phyloP scores from a whole-genome alignment of 2,113 vertebrate genomes.

The Sylvia atricapilla region DNA sequence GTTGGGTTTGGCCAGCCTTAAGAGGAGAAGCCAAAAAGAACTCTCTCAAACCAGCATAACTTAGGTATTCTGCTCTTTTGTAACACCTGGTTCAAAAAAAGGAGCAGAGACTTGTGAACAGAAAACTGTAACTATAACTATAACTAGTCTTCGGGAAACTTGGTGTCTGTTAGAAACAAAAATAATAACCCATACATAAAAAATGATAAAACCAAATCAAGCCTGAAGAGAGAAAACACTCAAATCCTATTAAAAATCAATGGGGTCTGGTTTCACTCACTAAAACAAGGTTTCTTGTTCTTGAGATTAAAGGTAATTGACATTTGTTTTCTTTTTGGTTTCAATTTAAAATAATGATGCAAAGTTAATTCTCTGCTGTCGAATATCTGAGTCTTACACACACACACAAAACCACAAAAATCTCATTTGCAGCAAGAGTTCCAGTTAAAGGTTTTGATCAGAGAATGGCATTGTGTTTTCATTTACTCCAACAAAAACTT shows the following conservation, averaged over 20 bases:
- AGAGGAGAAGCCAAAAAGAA: background rate
- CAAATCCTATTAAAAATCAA: background rate
- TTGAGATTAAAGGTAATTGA: constrained; percentile 44
- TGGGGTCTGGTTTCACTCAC: background rate
- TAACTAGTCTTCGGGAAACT: background rate
- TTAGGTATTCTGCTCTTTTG: background rate
- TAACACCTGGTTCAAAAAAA: background rate
- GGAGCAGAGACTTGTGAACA: background rate
- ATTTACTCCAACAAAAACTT: constrained; percentile 5
- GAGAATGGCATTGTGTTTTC: background rate
- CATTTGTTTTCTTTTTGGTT: constrained; percentile 40
- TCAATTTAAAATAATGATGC: constrained; percentile 46
- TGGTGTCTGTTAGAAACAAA: background rate
- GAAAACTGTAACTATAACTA: background rate
- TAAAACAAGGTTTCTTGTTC: background rate
- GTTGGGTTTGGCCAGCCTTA: background rate
- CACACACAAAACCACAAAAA: background rate
- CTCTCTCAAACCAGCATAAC: background rate
- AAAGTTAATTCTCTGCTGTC: background rate
- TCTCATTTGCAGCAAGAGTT: background rate
- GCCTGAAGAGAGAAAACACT: background rate
- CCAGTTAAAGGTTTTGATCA: background rate
- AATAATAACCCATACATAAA: background rate
- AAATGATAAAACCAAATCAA: background rate
- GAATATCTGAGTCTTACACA: background rate